phyloP scores from a whole-genome alignment of 2,797 vertebrate species.

The Triplophysa yarkandensis region DNA sequence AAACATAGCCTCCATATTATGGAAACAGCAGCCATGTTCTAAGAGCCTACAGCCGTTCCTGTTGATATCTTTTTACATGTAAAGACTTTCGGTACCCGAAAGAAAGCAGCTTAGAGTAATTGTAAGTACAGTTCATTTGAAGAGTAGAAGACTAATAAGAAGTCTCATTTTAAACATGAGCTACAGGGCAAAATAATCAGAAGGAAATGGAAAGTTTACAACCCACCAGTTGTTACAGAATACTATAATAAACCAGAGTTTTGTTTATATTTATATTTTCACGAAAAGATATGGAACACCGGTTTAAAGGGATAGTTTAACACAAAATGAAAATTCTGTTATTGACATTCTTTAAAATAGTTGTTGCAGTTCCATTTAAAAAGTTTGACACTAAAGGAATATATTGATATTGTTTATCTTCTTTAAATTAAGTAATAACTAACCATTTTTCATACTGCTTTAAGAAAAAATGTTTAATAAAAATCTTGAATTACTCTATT shows the following conservation, averaged over 20 bases:
- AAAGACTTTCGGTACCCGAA: constrained; percentile 63
- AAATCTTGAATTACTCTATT: no score
- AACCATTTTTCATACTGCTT: no score
- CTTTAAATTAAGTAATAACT: no score
- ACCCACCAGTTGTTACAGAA: not conserved
- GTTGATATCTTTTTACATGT: constrained; percentile 76
- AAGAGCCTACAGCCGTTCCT: constrained; percentile 51
- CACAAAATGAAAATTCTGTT: no score
- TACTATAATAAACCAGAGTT: not conserved
- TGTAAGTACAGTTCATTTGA: constrained; percentile 73
- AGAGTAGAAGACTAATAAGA: constrained; percentile 69
- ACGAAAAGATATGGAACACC: no score
- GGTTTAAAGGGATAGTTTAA: no score
- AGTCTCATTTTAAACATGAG: constrained; percentile 2
- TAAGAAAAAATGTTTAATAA: no score
- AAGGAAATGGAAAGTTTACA: constrained; percentile 3
- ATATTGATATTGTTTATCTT: no score
- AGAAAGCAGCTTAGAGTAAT: constrained; percentile 62
- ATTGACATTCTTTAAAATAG: no score
- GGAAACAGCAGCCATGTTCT: constrained; percentile 35
- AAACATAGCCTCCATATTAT: constrained; percentile 37
- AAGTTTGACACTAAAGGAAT: no score
- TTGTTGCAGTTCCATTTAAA: no score
- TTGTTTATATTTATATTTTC: no score
- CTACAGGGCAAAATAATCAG: constrained; percentile 16